phyloP scores from a whole-genome alignment of 2,113 vertebrate genomes.

The Elephas maximus region DNA sequence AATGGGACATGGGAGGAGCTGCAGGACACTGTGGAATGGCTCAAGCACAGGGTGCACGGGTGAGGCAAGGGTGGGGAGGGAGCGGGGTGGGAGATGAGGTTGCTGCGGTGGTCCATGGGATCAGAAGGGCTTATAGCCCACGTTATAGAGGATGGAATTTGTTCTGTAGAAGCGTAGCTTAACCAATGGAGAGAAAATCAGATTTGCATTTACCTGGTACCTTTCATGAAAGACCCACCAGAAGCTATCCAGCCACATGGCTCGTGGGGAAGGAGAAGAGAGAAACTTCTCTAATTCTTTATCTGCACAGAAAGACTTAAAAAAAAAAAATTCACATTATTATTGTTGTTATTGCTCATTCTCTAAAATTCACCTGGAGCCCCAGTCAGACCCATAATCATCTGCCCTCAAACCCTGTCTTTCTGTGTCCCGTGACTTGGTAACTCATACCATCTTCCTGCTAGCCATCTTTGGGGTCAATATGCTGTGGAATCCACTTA shows the following conservation, averaged over 20 bases:
- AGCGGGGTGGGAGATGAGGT: background rate
- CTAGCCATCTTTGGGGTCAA: background rate
- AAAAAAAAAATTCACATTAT: conserved; percentile 65
- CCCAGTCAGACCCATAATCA: background rate
- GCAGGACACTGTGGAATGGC: rapidly evolving
- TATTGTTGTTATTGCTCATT: background rate
- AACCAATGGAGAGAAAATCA: background rate
- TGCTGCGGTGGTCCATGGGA: background rate
- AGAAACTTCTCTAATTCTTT: conserved; percentile 83
- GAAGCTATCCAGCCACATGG: conserved; percentile 86
- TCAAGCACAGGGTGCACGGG: background rate
- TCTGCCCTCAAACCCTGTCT: background rate
- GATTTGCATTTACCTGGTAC: conserved; percentile 81
- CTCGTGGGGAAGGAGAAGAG: conserved; percentile 37
- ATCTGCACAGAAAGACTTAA: conserved; percentile 74
- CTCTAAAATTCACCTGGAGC: background rate
- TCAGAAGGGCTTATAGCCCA: background rate
- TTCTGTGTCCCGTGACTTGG: background rate
- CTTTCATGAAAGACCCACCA: conserved; percentile 87
- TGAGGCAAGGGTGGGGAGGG: background rate
- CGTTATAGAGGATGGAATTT: background rate
- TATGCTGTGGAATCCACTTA: background rate
- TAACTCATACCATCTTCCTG: background rate
- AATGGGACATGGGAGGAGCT: rapidly evolving
- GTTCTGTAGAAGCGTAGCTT: background rate